phyloP scores from a whole-genome alignment of 2,888 invertebrate genomes.

The Mythimna vitellina region DNA sequence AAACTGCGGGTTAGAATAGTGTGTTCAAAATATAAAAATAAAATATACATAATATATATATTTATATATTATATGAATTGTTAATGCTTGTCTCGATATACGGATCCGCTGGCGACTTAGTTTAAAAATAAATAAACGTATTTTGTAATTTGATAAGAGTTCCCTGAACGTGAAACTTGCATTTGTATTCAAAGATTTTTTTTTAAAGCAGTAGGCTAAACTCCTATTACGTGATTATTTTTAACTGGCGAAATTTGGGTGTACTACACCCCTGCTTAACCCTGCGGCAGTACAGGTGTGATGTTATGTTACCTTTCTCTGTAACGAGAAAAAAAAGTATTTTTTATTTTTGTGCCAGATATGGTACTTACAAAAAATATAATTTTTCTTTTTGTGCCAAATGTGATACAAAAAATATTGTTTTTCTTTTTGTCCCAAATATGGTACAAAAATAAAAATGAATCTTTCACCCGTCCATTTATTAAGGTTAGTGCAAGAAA shows the following conservation, averaged over 20 bases:
- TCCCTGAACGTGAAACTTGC: not conserved
- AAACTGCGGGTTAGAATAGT: constrained; percentile 56
- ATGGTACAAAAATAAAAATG: constrained; percentile 22
- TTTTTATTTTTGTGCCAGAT: constrained; percentile 12
- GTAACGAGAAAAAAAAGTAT: not conserved
- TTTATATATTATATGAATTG: constrained; percentile 62
- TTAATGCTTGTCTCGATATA: constrained; percentile 59
- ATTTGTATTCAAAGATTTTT: constrained; percentile 31
- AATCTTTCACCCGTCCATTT: constrained; percentile 29
- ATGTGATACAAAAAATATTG: not conserved
- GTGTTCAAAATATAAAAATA: constrained; percentile 64
- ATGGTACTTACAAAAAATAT: not conserved
- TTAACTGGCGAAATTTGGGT: not conserved
- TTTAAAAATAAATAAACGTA: constrained; percentile 63
- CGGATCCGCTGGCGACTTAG: constrained; percentile 49
- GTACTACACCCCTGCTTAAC: too few relatives aligned
- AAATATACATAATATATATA: constrained; percentile 42
- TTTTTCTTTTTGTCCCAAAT: too few relatives aligned
- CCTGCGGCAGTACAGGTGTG: not conserved
- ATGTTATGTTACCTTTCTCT: not conserved
- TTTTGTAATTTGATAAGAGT: constrained; percentile 46
- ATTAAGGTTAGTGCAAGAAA: constrained; percentile 42
- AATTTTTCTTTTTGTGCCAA: constrained; percentile 20
- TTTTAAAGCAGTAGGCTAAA: not conserved
- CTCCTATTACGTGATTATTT: too few relatives aligned